phyloP scores from a whole-genome alignment of 2,797 vertebrate genomes.

The Glossophaga mutica region DNA sequence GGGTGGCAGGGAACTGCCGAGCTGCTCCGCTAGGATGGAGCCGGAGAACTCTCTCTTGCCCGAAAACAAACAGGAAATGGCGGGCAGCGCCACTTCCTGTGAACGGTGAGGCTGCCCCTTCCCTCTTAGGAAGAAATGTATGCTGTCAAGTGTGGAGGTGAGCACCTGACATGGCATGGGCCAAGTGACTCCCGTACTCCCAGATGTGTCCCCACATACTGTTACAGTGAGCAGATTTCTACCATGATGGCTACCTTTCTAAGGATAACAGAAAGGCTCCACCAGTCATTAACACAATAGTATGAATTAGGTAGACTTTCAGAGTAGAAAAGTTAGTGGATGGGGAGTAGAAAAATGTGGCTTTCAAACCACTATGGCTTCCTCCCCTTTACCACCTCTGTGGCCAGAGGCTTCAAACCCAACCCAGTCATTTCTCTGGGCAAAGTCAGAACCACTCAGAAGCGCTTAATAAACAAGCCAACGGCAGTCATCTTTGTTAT shows the following conservation, averaged over 20 bases:
- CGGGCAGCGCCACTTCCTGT: accelerated
- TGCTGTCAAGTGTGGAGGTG: neutral
- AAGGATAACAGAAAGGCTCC: neutral
- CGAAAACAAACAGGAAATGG: neutral
- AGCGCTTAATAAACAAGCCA: neutral
- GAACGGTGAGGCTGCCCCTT: accelerated
- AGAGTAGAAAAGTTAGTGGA: neutral
- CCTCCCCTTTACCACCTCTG: neutral
- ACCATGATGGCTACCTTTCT: neutral
- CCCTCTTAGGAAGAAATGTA: neutral
- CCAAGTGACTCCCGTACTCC: neutral
- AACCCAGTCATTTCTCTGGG: neutral
- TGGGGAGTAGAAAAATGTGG: neutral
- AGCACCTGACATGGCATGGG: accelerated
- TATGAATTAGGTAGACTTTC: neutral
- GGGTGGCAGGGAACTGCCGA: neutral
- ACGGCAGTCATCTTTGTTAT: neutral
- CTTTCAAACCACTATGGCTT: neutral
- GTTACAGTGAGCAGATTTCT: neutral
- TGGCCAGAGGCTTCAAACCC: neutral
- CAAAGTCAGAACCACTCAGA: neutral
- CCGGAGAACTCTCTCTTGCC: neutral
- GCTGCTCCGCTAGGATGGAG: neutral
- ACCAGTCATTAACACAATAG: neutral
- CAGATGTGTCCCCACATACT: neutral